phyloP scores from a whole-genome alignment of 1,140 invertebrate genomes.

The Callitettix versicolor region DNA sequence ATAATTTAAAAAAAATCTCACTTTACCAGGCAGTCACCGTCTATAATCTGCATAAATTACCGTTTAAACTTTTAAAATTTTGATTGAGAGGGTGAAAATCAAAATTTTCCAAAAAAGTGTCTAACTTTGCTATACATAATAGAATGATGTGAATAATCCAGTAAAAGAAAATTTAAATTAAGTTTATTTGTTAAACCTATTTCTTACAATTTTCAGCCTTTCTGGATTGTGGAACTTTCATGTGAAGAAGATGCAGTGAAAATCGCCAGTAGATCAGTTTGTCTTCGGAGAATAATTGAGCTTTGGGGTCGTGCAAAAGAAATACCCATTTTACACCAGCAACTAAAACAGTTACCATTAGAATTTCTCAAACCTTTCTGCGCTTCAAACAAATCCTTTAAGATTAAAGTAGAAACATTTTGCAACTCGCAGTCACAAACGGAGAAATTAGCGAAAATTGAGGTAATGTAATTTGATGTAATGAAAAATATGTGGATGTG shows the following conservation, averaged over 20 bases:
- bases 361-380: conserved; percentile 42
- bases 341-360: conserved; percentile 44
- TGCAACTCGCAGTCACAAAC: conserved; percentile 67
- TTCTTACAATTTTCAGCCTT: conserved; percentile 62
- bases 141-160: too few relatives aligned
- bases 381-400: conserved; percentile 49
- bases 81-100: too few relatives aligned
- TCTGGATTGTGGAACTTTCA: conserved; percentile 63
- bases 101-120: too few relatives aligned
- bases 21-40: too few relatives aligned
- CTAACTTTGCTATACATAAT: too few relatives aligned
- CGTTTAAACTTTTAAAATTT: too few relatives aligned
- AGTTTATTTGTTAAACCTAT: too few relatives aligned
- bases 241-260: conserved; percentile 46
- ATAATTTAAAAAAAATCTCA: too few relatives aligned
- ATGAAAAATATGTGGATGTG: too few relatives aligned
- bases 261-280: conserved; percentile 64
- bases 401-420: conserved; percentile 79
- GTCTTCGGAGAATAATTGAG: conserved; percentile 65
- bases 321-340: conserved; percentile 46
- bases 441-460: conserved; percentile 76
- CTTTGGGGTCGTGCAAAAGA: conserved; percentile 56
- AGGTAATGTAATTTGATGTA: conserved; percentile 48
- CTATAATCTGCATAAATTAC: too few relatives aligned
- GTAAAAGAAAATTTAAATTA: too few relatives aligned